phyloP scores from a whole-genome alignment of 92 coral and sea anemone genomes.

The Parazoanthus atlanticus region DNA sequence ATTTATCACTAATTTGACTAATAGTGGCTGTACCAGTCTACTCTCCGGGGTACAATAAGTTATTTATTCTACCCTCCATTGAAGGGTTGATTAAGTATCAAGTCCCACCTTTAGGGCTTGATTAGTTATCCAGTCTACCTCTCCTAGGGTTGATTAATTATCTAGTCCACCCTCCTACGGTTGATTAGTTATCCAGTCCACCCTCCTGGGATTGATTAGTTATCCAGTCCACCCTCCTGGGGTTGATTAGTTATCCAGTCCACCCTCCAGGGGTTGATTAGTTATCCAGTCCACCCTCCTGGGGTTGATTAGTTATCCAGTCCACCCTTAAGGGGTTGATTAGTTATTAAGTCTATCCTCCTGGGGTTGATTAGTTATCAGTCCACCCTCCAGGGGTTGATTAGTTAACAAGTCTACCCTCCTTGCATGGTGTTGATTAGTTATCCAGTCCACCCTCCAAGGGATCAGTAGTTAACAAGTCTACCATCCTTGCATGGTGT shows the following conservation, averaged over 20 bases:
- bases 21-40: conserved; percentile 45
- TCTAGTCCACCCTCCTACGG: conserved; percentile 91
- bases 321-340: too few relatives aligned
- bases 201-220: neutral
- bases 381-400: neutral
- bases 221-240: neutral
- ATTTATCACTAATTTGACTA: too few relatives aligned
- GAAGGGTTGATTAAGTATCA: too few relatives aligned
- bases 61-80: too few relatives aligned
- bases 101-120: conserved; percentile 91
- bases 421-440: neutral
- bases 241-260: conserved; percentile 23
- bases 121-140: conserved; percentile 38
- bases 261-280: neutral
- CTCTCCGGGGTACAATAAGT: conserved; percentile 87
- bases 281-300: neutral
- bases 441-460: neutral
- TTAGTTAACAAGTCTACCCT: neutral
- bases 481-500: neutral
- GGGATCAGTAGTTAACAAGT: neutral
- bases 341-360: neutral
- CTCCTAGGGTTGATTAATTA: neutral
- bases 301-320: neutral
- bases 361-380: conserved; percentile 25
- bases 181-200: conserved; percentile 49